Evolutionary conservation across 1,140 invertebrate genomes (phyloP), one percentile per base, ranked within the genome.

Genomic region (Homarus americanus): DNA sequence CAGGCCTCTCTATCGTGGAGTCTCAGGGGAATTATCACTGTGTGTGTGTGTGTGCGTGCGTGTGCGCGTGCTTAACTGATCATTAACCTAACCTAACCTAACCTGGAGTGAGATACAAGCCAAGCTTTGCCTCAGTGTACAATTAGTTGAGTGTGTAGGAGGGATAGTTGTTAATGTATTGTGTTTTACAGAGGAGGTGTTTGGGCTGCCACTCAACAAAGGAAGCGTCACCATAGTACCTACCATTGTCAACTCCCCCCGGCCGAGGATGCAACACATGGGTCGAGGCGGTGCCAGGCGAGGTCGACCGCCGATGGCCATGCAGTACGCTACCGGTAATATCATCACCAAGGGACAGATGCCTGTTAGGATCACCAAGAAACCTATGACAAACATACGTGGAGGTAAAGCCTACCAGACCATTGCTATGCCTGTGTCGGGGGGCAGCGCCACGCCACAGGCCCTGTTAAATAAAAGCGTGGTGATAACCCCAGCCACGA

Each of bases 321-420:
- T 90, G 80, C 87, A 90, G 79, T 90, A 90, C 36, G 87, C 87
- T n/a, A 90, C 87, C 4, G 87, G 87, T 34, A 75, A 75, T 28
- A 32, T 90, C 10, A 75, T 90, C 20, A 90, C 87, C 32, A 90
- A 90, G 38, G 87, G 87, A 17, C 34, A 73, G 32, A 87, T 87
- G 84, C 72, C 69, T 7, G 72, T 73, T 58, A 44, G 84, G 34
- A 87, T 87, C 0, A 69, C 36, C 32, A 83, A 83, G 49, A 83
- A 83, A 28, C 80, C 58, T 12, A 32, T 63, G n/a, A 80, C 40
- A 28, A 53, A 40, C n/a, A 49, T 41, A 32, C 72, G 84, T 17
- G 73, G 84, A 10, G 84, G 84, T 28, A 87, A 87, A 34, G 44
- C 72, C 15, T 87, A 73, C 73, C 80, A 83, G 58, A 66, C 49